phyloP scores from a whole-genome alignment of 1,140 invertebrate genomes.

The Parasteatoda tepidariorum region DNA sequence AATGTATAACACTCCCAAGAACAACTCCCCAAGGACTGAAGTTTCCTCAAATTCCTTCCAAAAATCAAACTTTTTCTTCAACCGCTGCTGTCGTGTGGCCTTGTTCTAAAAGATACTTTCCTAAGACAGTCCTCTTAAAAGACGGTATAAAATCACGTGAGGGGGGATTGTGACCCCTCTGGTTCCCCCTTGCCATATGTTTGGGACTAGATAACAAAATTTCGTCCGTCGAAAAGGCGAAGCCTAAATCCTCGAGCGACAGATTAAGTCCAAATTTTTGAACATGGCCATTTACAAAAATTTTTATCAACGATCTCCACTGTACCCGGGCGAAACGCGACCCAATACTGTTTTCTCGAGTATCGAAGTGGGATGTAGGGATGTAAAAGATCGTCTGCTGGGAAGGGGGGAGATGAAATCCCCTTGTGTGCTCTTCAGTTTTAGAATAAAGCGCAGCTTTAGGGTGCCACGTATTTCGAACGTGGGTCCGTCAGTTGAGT shows the following conservation, averaged over 20 bases:
- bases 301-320: constrained; percentile 60
- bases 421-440: constrained; percentile 49
- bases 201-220: constrained; percentile 59
- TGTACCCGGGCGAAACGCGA: constrained; percentile 29
- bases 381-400: constrained; percentile 21
- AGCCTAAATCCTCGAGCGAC: constrained; percentile 45
- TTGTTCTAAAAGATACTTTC: constrained; percentile 49
- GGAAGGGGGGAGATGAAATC: neutral
- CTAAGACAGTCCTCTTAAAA: constrained; percentile 8
- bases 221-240: constrained; percentile 13
- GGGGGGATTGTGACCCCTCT: neutral
- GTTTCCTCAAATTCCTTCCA: neutral
- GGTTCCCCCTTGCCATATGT: constrained; percentile 40
- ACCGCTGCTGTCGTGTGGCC: neutral
- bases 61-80: constrained; percentile 14
- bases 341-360: constrained; percentile 19
- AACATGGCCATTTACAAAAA: constrained; percentile 59
- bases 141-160: neutral
- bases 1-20: neutral
- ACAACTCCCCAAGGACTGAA: neutral
- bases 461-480: constrained; percentile 53
- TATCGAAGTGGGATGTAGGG: neutral
- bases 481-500: constrained; percentile 26
- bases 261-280: constrained; percentile 61
- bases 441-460: constrained; percentile 47